Evolutionary conservation across 30 jellyfish, hydroid and myxozoan genomes (phyloP), one percentile per base, ranked within the genome.

Genomic region (Chironex yamaguchii): DNA sequence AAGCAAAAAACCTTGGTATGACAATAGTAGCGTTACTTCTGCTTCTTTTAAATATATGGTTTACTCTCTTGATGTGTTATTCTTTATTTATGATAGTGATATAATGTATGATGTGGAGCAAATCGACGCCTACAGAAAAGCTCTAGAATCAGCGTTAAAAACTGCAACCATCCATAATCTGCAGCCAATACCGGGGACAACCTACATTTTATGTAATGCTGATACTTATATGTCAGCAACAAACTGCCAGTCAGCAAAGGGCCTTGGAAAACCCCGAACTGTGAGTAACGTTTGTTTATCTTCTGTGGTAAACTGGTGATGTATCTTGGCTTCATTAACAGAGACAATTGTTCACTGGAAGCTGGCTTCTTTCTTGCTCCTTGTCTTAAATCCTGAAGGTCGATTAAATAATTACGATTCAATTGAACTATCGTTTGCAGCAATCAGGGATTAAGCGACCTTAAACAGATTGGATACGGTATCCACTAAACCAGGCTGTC

Each of bases 161-260:
- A 93, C 88, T 11, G 82, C 98, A 23, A 89, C 97, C 29, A 67
- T 73, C 13, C 96, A 87, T 67, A 93, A 93, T 84, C 66, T 93
- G 4, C 71, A 85, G 0, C 98, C 98, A 17, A 85, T 93, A 67
- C 92, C 98, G 24, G 98, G 98, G 9, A 52, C 85, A 9, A 68
- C 98, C 4, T 27, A 79, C 28, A 53, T 93, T 36, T 48, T 93
- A 51, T 58, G 83, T 49, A 89, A 88, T 33, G 78, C 79, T 21
- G 62, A 29, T 62, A 80, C 17, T 9, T 42, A 36, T 2, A n/a
- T 0, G 33, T 79, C 79, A 4, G 89, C 62, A 30, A 4, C 0
- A 1, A 80, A 67, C 0, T 77, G 84, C 22, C 9, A 76, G 6
- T 49, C 84, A 23, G 96, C 69, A 22, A 79, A 34, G 34, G 81